Conservation (phyloP, 2,113 vertebrate genomes). For the Pangasianodon gigas region DNA sequence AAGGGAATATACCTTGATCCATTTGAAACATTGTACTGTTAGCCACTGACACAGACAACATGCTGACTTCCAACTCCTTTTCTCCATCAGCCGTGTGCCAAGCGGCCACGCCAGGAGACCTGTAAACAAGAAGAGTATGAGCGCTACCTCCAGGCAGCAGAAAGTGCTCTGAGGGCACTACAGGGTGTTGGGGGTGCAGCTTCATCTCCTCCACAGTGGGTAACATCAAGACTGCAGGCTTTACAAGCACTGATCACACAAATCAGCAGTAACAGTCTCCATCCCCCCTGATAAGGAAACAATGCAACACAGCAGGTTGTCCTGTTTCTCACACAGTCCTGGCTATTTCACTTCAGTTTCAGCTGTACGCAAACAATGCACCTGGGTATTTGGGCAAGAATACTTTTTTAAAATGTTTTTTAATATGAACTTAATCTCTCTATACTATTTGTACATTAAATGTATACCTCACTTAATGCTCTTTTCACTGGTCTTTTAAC, state of each 20-base stretch:
- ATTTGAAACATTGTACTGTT: not conserved
- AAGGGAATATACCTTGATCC: not conserved
- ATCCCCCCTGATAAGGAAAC: slow-evolving; percentile 20
- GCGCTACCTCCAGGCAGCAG: slow-evolving; percentile 73
- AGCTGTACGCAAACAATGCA: not conserved
- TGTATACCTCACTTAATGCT: not conserved
- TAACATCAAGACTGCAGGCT: slow-evolving; percentile 71
- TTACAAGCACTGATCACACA: slow-evolving; percentile 72
- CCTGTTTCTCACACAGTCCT: not conserved
- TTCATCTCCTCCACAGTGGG: slow-evolving; percentile 76
- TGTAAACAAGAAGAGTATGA: slow-evolving; percentile 77
- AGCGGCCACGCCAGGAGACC: slow-evolving; percentile 76
- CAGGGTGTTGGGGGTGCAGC: slow-evolving; percentile 63
- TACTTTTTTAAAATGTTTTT: not conserved
- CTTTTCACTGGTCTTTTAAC: not conserved
- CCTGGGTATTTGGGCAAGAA: not conserved
- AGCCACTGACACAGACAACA: not conserved
- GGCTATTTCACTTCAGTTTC: not conserved
- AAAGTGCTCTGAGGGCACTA: slow-evolving; percentile 75
- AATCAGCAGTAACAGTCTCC: slow-evolving; percentile 49
- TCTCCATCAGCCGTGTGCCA: slow-evolving; percentile 76
- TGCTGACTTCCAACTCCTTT: not conserved
- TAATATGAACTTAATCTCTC: not conserved
- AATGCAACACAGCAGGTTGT: slow-evolving; percentile 2
- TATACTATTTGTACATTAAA: slow-evolving; percentile 20